Base-by-base conservation (phyloP, 2,888 invertebrate species). In the Oegoconia quadripuncta region DNA sequence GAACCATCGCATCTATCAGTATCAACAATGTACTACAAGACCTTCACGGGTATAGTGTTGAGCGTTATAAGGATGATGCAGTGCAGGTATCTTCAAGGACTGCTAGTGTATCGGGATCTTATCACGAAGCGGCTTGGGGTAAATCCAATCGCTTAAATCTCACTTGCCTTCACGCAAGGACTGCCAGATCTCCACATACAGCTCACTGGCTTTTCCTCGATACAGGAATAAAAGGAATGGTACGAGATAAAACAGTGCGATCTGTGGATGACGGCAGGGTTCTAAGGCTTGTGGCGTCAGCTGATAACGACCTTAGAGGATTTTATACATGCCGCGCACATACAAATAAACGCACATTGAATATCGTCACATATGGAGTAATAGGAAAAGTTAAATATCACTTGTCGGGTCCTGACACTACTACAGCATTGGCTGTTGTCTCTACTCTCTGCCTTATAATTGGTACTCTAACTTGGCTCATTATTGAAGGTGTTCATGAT, bases 291-390 rank as follows among this genome's bases (percentile, higher is more conserved):
- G 55, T 71, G 2, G 71, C 80, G 1, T 55, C 67, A 35, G 72
- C 68, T 2, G 63, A 74, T 34, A 72, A 74, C 30, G 73, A 82
- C 31, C 53, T 77, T 4, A 59, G 74, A 55, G 83, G 84, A 2
- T 84, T 82, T 48, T 86, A 83, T 40, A 84, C 84, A 3, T 87
- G 86, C 46, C 64, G 84, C 31, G 72, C 73, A 1, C 72, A 74
- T 41, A 59, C 52, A 25, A 70, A 70, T 26, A 74, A 61, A 34
- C 55, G 53, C 1, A 78, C 76, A 6, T 63, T 54, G 12, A 87
- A 86, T 44, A 60, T 84, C 11, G 69, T 86, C 8, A 86, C 84
- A 1, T 86, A 83, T 36, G 86, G 83, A n/a, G 74, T 86, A 2
- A 23, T 81, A 5, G 84, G 83, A 1, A 66, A 68, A 52, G 52